Evolutionary conservation across 2,113 vertebrate genomes (phyloP).

Genomic region (Xenotilapia caudafasciata): DNA sequence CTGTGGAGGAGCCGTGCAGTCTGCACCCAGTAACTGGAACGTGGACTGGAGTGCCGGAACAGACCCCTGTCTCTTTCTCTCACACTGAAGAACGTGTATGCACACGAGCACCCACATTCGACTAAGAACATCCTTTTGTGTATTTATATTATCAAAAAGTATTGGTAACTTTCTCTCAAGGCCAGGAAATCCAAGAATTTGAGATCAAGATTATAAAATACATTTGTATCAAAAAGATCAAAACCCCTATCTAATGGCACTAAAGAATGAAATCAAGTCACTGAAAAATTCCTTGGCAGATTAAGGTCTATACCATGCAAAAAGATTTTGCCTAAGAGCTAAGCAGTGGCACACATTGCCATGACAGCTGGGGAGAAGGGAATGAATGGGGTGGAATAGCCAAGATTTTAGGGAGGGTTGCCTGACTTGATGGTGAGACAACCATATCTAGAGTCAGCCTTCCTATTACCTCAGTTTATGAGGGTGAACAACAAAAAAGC

Average conservation of each 20-base stretch:
- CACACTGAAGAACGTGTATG: slow-evolving; percentile 12
- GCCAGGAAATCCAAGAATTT: neutral
- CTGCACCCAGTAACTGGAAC: slow-evolving; percentile 75
- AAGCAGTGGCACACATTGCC: neutral
- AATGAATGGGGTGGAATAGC: neutral
- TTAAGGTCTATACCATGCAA: neutral
- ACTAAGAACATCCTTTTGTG: neutral
- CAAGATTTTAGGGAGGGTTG: neutral
- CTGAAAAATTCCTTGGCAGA: neutral
- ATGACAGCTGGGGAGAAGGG: neutral
- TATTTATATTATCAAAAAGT: neutral
- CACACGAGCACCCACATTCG: neutral
- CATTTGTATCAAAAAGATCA: neutral
- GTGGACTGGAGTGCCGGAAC: slow-evolving; percentile 53
- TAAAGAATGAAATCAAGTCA: neutral
- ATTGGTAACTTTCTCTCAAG: neutral
- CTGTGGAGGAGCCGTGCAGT: slow-evolving; percentile 73
- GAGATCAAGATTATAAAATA: neutral
- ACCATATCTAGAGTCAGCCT: neutral
- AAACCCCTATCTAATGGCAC: neutral
- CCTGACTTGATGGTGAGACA: slow-evolving; percentile 25
- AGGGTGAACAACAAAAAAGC: neutral
- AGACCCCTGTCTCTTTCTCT: slow-evolving; percentile 52
- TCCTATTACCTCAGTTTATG: slow-evolving; percentile 14
- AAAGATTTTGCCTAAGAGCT: neutral